phyloP scores from a whole-genome alignment of 2,888 invertebrate genomes.

The Chelonus formosanus region DNA sequence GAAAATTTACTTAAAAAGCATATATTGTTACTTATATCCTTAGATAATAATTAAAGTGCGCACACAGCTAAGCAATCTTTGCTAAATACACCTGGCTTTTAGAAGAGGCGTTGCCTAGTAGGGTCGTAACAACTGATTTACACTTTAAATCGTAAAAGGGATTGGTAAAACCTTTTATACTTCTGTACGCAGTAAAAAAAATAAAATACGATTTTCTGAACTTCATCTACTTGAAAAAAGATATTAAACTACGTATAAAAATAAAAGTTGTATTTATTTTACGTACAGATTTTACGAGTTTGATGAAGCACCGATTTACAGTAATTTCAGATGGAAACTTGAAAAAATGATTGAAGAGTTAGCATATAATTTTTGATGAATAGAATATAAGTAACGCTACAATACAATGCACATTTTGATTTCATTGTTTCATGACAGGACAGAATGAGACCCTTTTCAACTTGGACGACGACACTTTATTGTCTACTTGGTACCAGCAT shows the following conservation, averaged over 20 bases:
- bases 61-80: not conserved
- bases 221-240: not conserved
- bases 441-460: conserved; percentile 24
- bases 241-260: not conserved
- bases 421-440: conserved; percentile 10
- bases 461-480: conserved; percentile 20
- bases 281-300: too few relatives aligned
- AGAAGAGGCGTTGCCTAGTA: conserved; percentile 24
- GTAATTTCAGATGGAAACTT: not conserved
- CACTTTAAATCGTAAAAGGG: conserved; percentile 16
- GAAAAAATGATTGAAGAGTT: not conserved
- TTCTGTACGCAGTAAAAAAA: conserved; percentile 14
- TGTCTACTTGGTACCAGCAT: conserved; percentile 9
- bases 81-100: conserved; percentile 27
- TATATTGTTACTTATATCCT: conserved; percentile 12
- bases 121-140: conserved; percentile 23
- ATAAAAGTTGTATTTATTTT: not conserved
- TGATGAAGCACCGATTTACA: too few relatives aligned
- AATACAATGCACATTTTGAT: conserved; percentile 10
- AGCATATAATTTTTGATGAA: not conserved
- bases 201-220: conserved; percentile 7
- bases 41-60: conserved; percentile 8
- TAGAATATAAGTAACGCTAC: conserved; percentile 7
- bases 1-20: conserved; percentile 7
- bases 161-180: conserved; percentile 13